Conservation (phyloP, 1,140 invertebrate species). For the Zaprionus camerounensis region DNA sequence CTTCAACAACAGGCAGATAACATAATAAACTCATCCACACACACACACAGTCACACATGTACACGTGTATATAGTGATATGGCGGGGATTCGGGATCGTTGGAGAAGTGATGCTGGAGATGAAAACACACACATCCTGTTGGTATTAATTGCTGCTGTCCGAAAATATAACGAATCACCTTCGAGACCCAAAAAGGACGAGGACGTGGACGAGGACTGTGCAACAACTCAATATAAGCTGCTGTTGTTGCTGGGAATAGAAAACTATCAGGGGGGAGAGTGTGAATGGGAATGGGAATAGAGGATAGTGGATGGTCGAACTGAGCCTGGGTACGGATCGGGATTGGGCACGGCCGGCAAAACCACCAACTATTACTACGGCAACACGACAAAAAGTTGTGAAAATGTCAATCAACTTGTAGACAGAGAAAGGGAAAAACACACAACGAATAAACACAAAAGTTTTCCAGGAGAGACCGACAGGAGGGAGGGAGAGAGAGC, state of each 20-base stretch:
- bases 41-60: not conserved
- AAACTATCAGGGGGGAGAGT: conserved; percentile 24
- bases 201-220: conserved; percentile 34
- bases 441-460: conserved; percentile 58
- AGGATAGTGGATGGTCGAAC: not conserved
- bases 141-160: conserved; percentile 84
- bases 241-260: not conserved
- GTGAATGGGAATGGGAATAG: conserved; percentile 39
- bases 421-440: conserved; percentile 37
- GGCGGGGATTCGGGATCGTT: conserved; percentile 6
- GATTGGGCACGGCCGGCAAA: conserved; percentile 38
- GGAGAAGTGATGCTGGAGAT: conserved; percentile 13
- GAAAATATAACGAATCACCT: conserved; percentile 83
- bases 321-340: conserved; percentile 1
- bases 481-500: conserved; percentile 24
- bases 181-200: conserved; percentile 71
- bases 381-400: conserved; percentile 78
- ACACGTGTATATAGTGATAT: not conserved
- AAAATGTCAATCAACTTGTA: conserved; percentile 83
- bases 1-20: conserved; percentile 18
- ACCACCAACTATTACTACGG: conserved; percentile 49
- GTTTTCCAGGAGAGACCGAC: conserved; percentile 55
- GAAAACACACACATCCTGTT: conserved; percentile 76
- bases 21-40: conserved; percentile 25
- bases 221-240: conserved; percentile 30